Base-by-base conservation (phyloP, 2,797 vertebrate genomes). In the Tolypeutes matacus region DNA sequence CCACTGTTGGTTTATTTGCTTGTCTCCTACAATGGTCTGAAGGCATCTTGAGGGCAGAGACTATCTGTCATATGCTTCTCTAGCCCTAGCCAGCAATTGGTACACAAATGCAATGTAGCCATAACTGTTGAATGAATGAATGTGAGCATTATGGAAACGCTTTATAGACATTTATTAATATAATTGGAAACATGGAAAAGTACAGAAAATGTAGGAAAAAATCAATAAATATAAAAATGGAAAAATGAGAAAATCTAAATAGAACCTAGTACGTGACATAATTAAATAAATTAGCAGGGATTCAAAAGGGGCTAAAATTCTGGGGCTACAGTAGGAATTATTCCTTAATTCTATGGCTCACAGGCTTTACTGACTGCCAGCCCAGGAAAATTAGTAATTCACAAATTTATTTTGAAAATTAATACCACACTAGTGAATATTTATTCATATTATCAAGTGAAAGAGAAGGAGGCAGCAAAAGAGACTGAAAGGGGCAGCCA, bases 331-430 rank as follows among this genome's bases (percentile, higher is more conserved):
- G 72, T 84, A 60, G 46, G 58, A 96, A n/a, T 91, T 93, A 70
- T 76, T 70, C 23, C 18, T 91, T 89, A 76, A 83, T 92, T 92
- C 69, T 36, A 14, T 84, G 64, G n/a, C 31, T 90, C 34, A 72
- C 42, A 31, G 65, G 46, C 56, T 91, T 89, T 73, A 83, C 53
- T 82, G 8, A 73, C 7, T 87, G 42, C 42, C 27, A 53, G 36
- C n/a, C 46, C 9, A 64, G n/a, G 49, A 89, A 81, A 87, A 31
- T 93, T 80, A 95, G 60, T 62, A 91, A 65, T 94, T 95, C 12
- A 42, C 58, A 34, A 64, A 27, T 64, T 77, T 51, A 39, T 73
- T 84, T 78, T 65, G 25, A 93, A 39, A 80, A 7, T 78, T 92
- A 75, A 46, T 88, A 64, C 75, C 87, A 15, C 0, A 56, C 72